These are phyloP conservation scores for Sternarchorhynchus goeldii DNA, from an alignment of 2,797 vertebrate species.

Conservation along the genomic window DNA sequence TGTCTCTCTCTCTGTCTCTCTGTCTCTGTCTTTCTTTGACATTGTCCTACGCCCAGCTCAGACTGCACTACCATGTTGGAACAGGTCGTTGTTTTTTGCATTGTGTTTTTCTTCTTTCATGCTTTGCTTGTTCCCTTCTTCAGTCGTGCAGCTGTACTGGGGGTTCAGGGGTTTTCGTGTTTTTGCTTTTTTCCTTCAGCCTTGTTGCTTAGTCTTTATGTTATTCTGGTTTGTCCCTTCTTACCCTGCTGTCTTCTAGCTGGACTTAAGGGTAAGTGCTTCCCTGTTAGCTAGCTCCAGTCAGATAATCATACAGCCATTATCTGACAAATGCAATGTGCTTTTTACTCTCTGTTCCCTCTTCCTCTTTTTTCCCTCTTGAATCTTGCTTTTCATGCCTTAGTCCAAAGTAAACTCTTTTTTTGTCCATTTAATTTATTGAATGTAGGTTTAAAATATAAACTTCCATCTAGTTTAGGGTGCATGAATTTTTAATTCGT, in stretches of 20 bases:
- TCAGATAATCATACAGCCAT: conserved; percentile 99
- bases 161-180: conserved; percentile 94
- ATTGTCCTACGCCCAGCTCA: conserved; percentile 64
- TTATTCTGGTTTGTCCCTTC: conserved; percentile 99
- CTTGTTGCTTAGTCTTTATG: conserved; percentile 99
- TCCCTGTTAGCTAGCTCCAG: conserved; percentile 99
- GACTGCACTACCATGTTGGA: conserved; percentile 75
- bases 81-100: conserved; percentile 73
- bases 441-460: conserved; percentile 80
- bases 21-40: conserved; percentile 66
- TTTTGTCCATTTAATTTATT: conserved; percentile 85
- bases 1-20: conserved; percentile 15
- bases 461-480: conserved; percentile 92
- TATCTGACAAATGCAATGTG: conserved; percentile 99
- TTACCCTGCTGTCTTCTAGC: conserved; percentile 99
- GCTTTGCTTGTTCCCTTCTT: conserved; percentile 93
- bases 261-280: conserved; percentile 99
- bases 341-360: conserved; percentile 72
- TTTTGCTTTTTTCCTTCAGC: conserved; percentile 97
- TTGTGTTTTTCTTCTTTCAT: conserved; percentile 89
- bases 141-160: conserved; percentile 91
- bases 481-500: conserved; percentile 87
- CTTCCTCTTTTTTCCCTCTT: conserved; percentile 74
- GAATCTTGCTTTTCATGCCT: conserved; percentile 93
- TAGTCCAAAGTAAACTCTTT: conserved; percentile 91